Evolutionary conservation across 2,888 invertebrate genomes (phyloP), one percentile per base, ranked within the genome.

Genomic region (Fabriciana adippe): DNA sequence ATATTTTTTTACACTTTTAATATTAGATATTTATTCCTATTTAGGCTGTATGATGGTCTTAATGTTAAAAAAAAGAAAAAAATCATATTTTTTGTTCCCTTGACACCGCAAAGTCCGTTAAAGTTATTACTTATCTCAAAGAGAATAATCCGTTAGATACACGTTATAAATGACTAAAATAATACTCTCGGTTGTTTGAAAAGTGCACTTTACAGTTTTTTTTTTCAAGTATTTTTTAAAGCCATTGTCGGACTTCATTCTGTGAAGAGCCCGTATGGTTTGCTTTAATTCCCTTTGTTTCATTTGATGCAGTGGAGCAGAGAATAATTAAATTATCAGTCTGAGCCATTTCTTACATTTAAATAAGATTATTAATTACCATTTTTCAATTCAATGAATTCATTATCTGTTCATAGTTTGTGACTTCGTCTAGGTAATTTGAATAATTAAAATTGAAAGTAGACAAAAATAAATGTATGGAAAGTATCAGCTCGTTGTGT

Each of bases 291-390:
- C 45, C 15, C 53, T 65, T 65, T 65, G 53, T 61, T 59, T 59
- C 45, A 26, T 53, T 65, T 51, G 56, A 50, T 26, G 51, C 31
- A 26, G 16, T 16, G 21, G 26, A 31, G 21, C 35, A 41, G 47
- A 5, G 18, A 54, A 54, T 65, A 57, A 65, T 59, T 59, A 47
- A 54, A 65, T 65, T 65, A 59, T 59, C 45, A 26, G 16, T 26
- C 53, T n/a, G n/a, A 13, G 45, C 47, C n/a, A 18, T 54, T 57
- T 18, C 53, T 54, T 59, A 54, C 31, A 54, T 53, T 54, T 15
- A 31, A 59, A 59, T 48, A 48, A 26, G n/a, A 47, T 21, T 47
- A 47, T 57, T 55, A 55, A 48, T 48, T 41, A 41, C 11, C 35
- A 16, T 26, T 59, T 59, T 48, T 14, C n/a, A 48, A n/a, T 5